Conservation (phyloP, 2,113 vertebrate genomes). For the Colistium nudipinnis region DNA sequence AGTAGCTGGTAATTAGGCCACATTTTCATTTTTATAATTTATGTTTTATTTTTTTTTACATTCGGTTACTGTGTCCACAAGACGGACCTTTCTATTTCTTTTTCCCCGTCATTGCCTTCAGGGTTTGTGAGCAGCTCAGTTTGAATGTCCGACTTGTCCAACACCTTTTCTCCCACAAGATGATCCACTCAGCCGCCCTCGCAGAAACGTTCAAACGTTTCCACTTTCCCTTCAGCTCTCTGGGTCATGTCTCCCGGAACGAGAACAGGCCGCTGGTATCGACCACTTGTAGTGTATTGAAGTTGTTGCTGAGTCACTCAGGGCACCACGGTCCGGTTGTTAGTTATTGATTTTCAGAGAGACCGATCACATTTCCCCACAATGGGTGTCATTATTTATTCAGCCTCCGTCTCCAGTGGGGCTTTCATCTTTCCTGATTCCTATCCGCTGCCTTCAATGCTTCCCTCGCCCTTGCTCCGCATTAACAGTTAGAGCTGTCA, state of each 20-base stretch:
- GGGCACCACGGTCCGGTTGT: conserved; percentile 68
- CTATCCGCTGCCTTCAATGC: conserved; percentile 36
- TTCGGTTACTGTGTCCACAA: conserved; percentile 38
- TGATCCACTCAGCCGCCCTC: conserved; percentile 32
- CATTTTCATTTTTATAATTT: too few species aligned
- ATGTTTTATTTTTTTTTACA: too few species aligned
- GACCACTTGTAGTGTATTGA: conserved; percentile 66
- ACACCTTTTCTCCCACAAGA: conserved; percentile 23
- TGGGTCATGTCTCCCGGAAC: conserved; percentile 50
- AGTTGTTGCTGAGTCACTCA: conserved; percentile 77
- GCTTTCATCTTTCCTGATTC: conserved; percentile 69
- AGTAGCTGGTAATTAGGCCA: conserved; percentile 22
- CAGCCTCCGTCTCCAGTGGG: conserved; percentile 59
- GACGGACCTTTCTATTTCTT: conserved; percentile 18
- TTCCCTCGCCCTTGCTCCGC: conserved; percentile 45
- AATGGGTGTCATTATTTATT: conserved; percentile 79
- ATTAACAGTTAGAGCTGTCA: conserved; percentile 43
- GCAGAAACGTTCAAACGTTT: conserved; percentile 36
- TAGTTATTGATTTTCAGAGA: conserved; percentile 77
- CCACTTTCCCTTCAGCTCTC: conserved; percentile 33
- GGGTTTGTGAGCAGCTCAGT: conserved; percentile 41
- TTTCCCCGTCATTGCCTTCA: conserved; percentile 37
- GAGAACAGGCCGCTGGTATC: conserved; percentile 59
- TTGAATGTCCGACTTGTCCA: conserved; percentile 35
- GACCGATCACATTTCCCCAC: conserved; percentile 74